Conservation (phyloP, 2,888 invertebrate species). For the Girardia tigrina region DNA sequence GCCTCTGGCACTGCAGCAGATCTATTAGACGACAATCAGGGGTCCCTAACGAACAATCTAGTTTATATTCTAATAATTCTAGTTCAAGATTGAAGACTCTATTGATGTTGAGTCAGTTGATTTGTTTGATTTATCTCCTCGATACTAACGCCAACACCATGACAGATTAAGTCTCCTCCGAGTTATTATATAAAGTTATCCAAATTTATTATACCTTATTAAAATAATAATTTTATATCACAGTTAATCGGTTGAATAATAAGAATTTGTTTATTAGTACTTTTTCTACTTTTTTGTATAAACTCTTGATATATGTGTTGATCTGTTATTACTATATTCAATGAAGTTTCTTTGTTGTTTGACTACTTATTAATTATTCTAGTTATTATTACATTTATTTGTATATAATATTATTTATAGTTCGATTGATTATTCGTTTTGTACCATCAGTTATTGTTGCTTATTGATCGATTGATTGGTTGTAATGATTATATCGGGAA, state of each 20-base stretch:
- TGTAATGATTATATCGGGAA: background rate
- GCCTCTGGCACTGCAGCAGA: background rate
- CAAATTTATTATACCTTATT: too few relatives aligned
- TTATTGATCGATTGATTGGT: background rate
- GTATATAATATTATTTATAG: background rate
- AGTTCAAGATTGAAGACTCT: background rate
- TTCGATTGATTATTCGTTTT: background rate
- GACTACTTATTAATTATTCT: background rate
- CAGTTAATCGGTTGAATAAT: too few relatives aligned
- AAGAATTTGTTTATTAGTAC: background rate
- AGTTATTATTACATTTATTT: slow-evolving; percentile 13
- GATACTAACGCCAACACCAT: background rate
- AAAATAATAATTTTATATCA: too few relatives aligned
- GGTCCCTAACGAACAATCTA: background rate
- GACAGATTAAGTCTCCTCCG: background rate
- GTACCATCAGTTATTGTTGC: background rate
- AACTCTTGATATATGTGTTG: slow-evolving; percentile 12
- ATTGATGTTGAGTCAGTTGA: background rate
- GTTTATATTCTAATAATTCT: background rate
- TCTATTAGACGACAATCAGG: background rate
- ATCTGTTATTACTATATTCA: background rate
- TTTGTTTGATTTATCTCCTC: background rate
- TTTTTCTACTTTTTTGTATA: background rate
- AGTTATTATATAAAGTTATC: too few relatives aligned
- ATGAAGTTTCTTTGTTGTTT: background rate